phyloP scores from a whole-genome alignment of 2,113 vertebrate species.

The Odocoileus virginianus region DNA sequence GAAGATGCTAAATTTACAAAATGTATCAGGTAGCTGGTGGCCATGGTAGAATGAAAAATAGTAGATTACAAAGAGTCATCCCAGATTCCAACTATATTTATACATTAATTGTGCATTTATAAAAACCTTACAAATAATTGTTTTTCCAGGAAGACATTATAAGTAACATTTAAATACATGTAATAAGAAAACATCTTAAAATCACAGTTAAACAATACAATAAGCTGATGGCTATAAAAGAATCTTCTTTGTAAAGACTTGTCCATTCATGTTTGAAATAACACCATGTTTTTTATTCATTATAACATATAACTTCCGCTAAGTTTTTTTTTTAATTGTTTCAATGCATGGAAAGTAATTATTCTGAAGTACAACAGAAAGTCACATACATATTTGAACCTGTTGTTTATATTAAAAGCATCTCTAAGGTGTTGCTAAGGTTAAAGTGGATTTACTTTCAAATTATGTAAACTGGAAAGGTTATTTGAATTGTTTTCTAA shows the following conservation, averaged over 20 bases:
- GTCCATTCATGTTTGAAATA: conserved; percentile 43
- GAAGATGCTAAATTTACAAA: conserved; percentile 68
- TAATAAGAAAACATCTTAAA: conserved; percentile 55
- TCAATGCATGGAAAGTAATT: conserved; percentile 27
- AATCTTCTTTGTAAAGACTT: conserved; percentile 49
- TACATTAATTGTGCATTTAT: conserved; percentile 55
- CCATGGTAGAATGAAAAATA: conserved; percentile 76
- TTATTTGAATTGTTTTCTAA: conserved; percentile 19
- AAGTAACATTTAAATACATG: conserved; percentile 56
- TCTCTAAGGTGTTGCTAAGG: conserved; percentile 2
- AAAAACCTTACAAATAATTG: conserved; percentile 65
- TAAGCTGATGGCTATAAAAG: conserved; percentile 19
- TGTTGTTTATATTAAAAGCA: neutral
- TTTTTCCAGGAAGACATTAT: conserved; percentile 66
- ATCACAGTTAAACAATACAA: conserved; percentile 51
- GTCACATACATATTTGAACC: conserved; percentile 3
- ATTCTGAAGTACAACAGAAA: conserved; percentile 39
- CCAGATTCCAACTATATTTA: conserved; percentile 40
- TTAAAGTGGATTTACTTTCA: conserved; percentile 30
- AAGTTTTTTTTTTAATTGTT: conserved; percentile 6
- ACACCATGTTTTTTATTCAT: conserved; percentile 31
- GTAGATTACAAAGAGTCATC: conserved; percentile 78
- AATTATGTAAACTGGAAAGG: neutral
- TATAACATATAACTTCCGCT: neutral
- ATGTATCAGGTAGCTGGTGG: conserved; percentile 66